Conservation (phyloP, 2,797 vertebrate species). For the Sparus aurata region DNA sequence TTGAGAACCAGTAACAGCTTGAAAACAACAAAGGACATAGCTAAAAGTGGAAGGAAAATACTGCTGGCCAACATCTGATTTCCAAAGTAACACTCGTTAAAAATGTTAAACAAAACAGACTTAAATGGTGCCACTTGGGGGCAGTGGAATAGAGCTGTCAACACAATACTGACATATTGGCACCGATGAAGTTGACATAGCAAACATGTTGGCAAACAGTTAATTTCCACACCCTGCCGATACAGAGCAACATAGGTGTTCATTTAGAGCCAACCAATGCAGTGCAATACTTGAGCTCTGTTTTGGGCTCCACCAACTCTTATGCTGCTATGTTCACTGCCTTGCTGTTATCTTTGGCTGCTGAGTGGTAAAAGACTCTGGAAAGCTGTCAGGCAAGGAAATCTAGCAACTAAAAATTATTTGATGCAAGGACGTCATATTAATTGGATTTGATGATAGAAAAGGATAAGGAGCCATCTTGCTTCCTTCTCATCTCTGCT, state of each 20-base stretch:
- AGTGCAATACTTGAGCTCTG: neutral
- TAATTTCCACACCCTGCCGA: neutral
- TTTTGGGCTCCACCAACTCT: neutral
- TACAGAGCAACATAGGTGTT: neutral
- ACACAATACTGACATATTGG: too few relatives aligned
- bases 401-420: too few relatives aligned
- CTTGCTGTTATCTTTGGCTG: neutral
- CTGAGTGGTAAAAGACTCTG: too few relatives aligned
- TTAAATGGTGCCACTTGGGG: too few relatives aligned
- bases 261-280: neutral
- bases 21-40: neutral
- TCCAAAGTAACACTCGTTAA: neutral
- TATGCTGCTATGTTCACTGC: neutral
- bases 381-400: too few relatives aligned
- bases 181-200: too few relatives aligned
- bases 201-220: too few relatives aligned
- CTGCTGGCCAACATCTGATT: neutral
- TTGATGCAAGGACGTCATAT: too few relatives aligned
- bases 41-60: neutral
- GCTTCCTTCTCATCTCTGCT: too few relatives aligned
- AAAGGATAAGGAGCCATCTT: too few relatives aligned
- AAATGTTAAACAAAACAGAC: neutral
- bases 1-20: slow-evolving; percentile 1
- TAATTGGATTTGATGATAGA: too few relatives aligned
- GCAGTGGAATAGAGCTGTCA: too few relatives aligned